Conservation (phyloP, 2,797 vertebrate species). For the Enteromius mattozi region DNA sequence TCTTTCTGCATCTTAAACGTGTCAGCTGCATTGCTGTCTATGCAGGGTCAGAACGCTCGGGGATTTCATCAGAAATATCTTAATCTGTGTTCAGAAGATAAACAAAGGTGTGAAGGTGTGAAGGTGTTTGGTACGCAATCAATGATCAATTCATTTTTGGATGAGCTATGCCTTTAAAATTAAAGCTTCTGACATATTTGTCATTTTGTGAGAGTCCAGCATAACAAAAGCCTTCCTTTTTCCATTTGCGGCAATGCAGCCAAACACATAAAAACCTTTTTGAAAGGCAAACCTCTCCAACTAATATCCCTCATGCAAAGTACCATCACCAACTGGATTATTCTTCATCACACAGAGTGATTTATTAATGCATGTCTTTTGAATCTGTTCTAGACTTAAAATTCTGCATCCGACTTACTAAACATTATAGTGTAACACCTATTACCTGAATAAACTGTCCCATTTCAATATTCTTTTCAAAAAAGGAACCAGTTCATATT, state of each 20-base stretch:
- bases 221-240: constrained; percentile 71
- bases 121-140: background rate
- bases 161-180: background rate
- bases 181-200: background rate
- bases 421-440: background rate
- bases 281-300: constrained; percentile 73
- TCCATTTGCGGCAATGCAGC: constrained; percentile 49
- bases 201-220: constrained; percentile 58
- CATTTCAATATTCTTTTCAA: background rate
- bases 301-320: constrained; percentile 68
- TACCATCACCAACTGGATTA: constrained; percentile 72
- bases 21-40: background rate
- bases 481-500: background rate
- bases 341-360: constrained; percentile 17
- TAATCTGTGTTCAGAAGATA: background rate
- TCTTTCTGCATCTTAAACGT: background rate
- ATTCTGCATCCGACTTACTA: background rate
- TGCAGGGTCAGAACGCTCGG: background rate
- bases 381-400: background rate
- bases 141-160: background rate
- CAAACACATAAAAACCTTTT: constrained; percentile 77
- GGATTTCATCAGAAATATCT: background rate
- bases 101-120: background rate
- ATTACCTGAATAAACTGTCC: background rate
- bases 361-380: background rate